These are phyloP conservation scores for Netelia melanura DNA, from an alignment of 2,888 invertebrate species.

Conservation along the genomic window DNA sequence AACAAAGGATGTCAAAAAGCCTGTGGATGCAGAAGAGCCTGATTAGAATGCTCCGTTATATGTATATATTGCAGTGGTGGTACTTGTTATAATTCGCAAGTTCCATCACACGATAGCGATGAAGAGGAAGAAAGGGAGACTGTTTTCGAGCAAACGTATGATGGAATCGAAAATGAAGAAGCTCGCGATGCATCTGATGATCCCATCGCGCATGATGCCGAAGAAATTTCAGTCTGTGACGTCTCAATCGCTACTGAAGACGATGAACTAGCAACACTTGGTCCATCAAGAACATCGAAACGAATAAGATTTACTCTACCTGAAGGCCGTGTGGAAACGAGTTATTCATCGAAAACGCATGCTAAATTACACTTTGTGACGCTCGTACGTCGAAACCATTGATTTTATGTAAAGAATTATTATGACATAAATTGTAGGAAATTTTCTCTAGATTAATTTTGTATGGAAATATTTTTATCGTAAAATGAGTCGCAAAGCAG, in stretches of 20 bases:
- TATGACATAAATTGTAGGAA: slow-evolving; percentile 7
- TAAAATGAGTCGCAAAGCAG: too few relatives aligned
- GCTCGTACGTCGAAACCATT: slow-evolving; percentile 10
- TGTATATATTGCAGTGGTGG: slow-evolving; percentile 28
- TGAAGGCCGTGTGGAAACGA: slow-evolving; percentile 42
- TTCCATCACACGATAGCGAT: slow-evolving; percentile 19
- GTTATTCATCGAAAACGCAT: slow-evolving; percentile 52
- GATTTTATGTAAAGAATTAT: neutral
- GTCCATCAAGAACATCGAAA: slow-evolving; percentile 58
- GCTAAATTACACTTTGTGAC: neutral
- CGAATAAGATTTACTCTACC: slow-evolving; percentile 61
- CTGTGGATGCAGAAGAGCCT: slow-evolving; percentile 56
- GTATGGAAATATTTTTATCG: too few relatives aligned
- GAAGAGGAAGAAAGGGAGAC: slow-evolving; percentile 17
- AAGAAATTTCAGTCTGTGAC: slow-evolving; percentile 60
- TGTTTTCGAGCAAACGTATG: slow-evolving; percentile 17
- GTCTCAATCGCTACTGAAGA: slow-evolving; percentile 61
- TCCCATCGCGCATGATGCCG: slow-evolving; percentile 57
- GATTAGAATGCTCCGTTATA: slow-evolving; percentile 70
- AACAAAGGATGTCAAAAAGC: slow-evolving; percentile 1
- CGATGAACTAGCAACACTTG: slow-evolving; percentile 57
- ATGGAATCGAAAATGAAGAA: slow-evolving; percentile 27
- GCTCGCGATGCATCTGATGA: slow-evolving; percentile 58
- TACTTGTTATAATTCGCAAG: slow-evolving; percentile 17
- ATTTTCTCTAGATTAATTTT: neutral